These are phyloP conservation scores for Mirounga angustirostris DNA, from an alignment of 2,113 vertebrate genomes.

Conservation along the genomic window DNA sequence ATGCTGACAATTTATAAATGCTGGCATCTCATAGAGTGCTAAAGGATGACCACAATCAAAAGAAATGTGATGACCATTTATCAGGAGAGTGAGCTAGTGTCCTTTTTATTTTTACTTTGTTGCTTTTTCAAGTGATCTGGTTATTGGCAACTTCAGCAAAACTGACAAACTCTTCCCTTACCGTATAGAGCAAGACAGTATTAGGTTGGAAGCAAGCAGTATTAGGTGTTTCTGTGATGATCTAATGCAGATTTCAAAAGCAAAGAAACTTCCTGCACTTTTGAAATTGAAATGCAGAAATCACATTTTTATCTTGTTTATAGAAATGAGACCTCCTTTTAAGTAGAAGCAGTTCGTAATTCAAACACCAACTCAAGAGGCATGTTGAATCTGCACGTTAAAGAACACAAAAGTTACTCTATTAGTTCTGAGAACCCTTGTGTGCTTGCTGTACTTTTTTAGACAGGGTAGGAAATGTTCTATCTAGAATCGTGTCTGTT, in stretches of 20 bases:
- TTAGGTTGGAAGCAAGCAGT: background rate
- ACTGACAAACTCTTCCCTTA: background rate
- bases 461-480: background rate
- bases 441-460: background rate
- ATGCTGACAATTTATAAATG: background rate
- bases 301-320: background rate
- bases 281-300: background rate
- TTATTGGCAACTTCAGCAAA: background rate
- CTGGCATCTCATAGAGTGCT: background rate
- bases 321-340: conserved; percentile 4
- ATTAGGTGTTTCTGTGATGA: background rate
- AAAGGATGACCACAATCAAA: background rate
- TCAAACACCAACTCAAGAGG: background rate
- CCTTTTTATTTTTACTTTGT: background rate
- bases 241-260: background rate
- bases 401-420: background rate
- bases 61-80: background rate
- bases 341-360: background rate
- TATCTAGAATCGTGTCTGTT: background rate
- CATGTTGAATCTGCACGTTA: background rate
- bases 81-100: background rate
- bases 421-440: background rate
- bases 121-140: background rate
- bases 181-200: no score
- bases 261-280: background rate